These are phyloP conservation scores for Drosophila paulistorum DNA, from an alignment of 1,140 invertebrate genomes.

Conservation along the genomic window DNA sequence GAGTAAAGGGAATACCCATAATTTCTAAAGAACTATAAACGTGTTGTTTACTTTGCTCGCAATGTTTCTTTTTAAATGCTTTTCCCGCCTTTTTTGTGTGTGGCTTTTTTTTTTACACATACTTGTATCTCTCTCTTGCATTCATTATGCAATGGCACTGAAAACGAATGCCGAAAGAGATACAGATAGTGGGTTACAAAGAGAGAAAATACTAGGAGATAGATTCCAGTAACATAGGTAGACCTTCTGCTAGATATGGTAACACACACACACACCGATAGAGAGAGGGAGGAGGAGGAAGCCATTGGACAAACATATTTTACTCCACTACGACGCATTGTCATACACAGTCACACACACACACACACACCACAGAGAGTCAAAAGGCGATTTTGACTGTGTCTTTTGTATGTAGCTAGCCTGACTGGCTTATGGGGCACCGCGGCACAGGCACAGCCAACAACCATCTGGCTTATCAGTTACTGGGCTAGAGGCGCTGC, in stretches of 20 bases:
- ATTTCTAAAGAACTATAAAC: conserved; percentile 66
- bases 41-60: conserved; percentile 60
- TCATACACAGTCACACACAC: neutral
- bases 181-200: neutral
- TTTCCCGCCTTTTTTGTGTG: conserved; percentile 65
- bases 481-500: conserved; percentile 33
- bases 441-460: neutral
- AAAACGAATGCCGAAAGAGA: conserved; percentile 30
- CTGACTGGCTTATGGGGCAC: conserved; percentile 28
- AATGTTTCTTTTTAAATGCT: conserved; percentile 26
- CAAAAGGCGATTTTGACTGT: conserved; percentile 22
- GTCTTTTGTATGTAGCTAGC: neutral
- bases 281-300: neutral
- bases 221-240: conserved; percentile 2
- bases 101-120: neutral
- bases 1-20: neutral
- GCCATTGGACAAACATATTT: conserved; percentile 11
- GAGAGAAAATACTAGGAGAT: conserved; percentile 31
- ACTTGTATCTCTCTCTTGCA: conserved; percentile 33
- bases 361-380: neutral
- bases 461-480: conserved; percentile 71
- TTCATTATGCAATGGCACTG: conserved; percentile 74
- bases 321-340: conserved; percentile 7
- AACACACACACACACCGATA: neutral
- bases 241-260: neutral